phyloP scores from a whole-genome alignment of 2,888 invertebrate species.

The Xanthia togata region DNA sequence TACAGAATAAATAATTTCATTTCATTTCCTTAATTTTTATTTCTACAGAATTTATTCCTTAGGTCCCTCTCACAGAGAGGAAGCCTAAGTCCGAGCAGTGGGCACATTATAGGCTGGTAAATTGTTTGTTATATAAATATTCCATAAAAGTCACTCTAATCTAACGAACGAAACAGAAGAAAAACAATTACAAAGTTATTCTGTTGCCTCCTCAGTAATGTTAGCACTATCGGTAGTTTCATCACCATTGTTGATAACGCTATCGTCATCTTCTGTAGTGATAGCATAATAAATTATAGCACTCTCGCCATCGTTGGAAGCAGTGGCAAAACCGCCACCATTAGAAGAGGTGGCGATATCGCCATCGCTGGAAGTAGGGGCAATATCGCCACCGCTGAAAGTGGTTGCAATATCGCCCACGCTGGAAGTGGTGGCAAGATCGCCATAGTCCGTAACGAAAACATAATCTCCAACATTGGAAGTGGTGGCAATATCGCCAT shows the following conservation, averaged over 20 bases:
- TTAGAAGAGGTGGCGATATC: background rate
- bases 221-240: background rate
- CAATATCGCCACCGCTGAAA: background rate
- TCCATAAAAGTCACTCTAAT: conserved; percentile 32
- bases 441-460: background rate
- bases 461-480: background rate
- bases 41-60: background rate
- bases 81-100: background rate
- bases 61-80: conserved; percentile 32
- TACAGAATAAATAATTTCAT: background rate
- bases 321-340: background rate
- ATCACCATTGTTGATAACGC: background rate
- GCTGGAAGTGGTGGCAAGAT: background rate
- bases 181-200: conserved; percentile 13
- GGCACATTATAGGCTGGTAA: background rate
- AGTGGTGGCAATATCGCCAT: background rate
- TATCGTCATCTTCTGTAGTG: conserved; percentile 1
- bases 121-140: background rate
- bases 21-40: background rate
- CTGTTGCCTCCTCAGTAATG: conserved; percentile 6
- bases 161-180: background rate
- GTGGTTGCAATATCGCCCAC: background rate
- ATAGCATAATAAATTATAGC: conserved; percentile 12
- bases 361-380: background rate
- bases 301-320: conserved; percentile 6